phyloP scores from a whole-genome alignment of 2,888 invertebrate species.

The Pantelozetes paolii region DNA sequence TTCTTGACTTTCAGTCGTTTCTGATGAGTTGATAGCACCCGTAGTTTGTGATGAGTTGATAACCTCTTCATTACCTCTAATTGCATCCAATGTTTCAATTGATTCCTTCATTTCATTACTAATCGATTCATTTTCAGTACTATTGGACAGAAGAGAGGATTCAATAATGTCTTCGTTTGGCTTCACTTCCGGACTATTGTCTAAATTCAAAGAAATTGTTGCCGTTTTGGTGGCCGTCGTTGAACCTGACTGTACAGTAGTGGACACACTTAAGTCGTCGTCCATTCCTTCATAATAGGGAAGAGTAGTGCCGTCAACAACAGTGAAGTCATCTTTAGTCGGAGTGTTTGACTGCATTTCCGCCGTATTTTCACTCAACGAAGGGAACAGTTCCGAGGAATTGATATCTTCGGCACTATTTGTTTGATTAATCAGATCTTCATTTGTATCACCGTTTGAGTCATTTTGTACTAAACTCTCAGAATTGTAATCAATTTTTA shows the following conservation, averaged over 20 bases:
- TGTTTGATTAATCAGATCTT: not conserved
- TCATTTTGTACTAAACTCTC: not conserved
- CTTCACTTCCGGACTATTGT: not conserved
- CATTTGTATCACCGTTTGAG: not conserved
- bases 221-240: constrained; percentile 24
- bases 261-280: not conserved
- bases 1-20: too few relatives aligned
- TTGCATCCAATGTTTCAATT: too few relatives aligned
- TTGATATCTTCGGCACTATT: not conserved
- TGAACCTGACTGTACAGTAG: not conserved
- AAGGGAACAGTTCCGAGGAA: not conserved
- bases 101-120: too few relatives aligned
- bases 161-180: not conserved
- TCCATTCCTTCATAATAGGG: not conserved
- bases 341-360: constrained; percentile 1
- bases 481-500: not conserved
- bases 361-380: not conserved
- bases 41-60: too few relatives aligned
- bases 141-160: not conserved
- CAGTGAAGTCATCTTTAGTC: not conserved
- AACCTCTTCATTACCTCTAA: not conserved
- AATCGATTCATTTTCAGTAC: not conserved
- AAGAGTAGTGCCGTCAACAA: not conserved
- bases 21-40: too few relatives aligned
- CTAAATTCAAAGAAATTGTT: not conserved